Base-by-base conservation (phyloP, 2,888 invertebrate genomes). In the Pollenia griseotomentosa region DNA sequence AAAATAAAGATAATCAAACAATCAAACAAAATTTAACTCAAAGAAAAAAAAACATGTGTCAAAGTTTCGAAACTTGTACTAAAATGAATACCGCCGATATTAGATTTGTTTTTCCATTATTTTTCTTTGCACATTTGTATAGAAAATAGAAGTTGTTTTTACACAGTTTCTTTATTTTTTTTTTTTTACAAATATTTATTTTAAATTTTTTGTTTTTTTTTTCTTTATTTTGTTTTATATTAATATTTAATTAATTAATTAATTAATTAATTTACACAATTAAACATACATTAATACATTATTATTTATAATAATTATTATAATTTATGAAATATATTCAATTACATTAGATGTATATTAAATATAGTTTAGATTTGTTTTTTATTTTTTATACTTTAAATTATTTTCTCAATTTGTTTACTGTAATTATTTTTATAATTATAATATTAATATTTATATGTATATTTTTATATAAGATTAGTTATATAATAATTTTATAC, bases 251-350 rank as follows among this genome's bases (percentile, higher is more conserved):
- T 84, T 88, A 86, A 82, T 86, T 84, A 83, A 73, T 87, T 88
- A 88, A 77, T 84, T 88, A 86, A 82, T 86, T 84, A 83, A 73
- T 79, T 87, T 88, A 83, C 88, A 88, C 88, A 88, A 88, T 88
- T 87, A 88, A 88, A 89, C 89, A 89, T 89, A 89, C 86, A 89
- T 89, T 88, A 87, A 88, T 88, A 88, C 81, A 79, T 88, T 88
- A 78, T 86, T 88, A 61, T 61, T 86, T 70, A 83, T 86, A 68
- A 78, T 88, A 84, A 83, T 83, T 85, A 79, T 88, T 85, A 84
- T 88, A 87, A 82, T 78, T 89, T 89, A 85, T 80, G 80, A 88
- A 33, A 33, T 79, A 44, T 83, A 82, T 88, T 88, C 78, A 78
- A 85, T 85, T 85, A 85, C 87, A 85, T 85, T 89, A 75, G 66